Evolutionary conservation across 2,113 vertebrate species (phyloP).

Genomic region (Phyllostomus discolor): DNA sequence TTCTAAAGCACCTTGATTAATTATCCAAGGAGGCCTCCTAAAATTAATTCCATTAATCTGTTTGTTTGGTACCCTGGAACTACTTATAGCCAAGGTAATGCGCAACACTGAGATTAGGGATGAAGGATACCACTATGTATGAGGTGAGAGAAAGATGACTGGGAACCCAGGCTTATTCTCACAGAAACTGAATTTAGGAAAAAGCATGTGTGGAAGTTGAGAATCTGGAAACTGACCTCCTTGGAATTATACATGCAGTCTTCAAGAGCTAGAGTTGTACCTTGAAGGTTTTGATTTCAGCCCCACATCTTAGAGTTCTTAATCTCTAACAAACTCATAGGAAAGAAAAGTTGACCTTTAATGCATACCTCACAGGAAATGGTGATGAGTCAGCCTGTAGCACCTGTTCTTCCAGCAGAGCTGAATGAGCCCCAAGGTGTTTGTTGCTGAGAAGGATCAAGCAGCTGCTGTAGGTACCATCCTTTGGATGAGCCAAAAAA

Average conservation of each 20-base stretch:
- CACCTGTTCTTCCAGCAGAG: background rate
- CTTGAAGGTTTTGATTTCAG: background rate
- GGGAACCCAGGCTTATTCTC: background rate
- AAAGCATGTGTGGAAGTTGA: background rate
- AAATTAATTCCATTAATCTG: background rate
- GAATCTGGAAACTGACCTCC: background rate
- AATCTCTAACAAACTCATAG: background rate
- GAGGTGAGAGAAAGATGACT: background rate
- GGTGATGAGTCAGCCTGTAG: background rate
- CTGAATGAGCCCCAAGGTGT: background rate
- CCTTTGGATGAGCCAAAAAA: background rate
- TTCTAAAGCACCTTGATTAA: background rate
- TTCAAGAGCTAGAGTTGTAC: background rate
- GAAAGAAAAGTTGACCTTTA: background rate
- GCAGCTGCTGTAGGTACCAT: background rate
- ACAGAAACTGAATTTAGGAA: background rate
- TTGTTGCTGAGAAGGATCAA: background rate
- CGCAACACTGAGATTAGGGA: background rate
- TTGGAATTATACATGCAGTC: background rate
- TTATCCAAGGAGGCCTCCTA: background rate
- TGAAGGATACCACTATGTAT: background rate
- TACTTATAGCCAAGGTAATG: background rate
- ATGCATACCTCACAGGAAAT: conserved; percentile 23
- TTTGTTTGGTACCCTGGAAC: background rate
- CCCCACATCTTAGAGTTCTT: background rate